Percentiles rank a stretch among this genome's conserved stretches.
These are phyloP conservation scores for Clarias pachynema DNA, from an alignment of 2,797 vertebrate genomes.

Conservation along the genomic window DNA sequence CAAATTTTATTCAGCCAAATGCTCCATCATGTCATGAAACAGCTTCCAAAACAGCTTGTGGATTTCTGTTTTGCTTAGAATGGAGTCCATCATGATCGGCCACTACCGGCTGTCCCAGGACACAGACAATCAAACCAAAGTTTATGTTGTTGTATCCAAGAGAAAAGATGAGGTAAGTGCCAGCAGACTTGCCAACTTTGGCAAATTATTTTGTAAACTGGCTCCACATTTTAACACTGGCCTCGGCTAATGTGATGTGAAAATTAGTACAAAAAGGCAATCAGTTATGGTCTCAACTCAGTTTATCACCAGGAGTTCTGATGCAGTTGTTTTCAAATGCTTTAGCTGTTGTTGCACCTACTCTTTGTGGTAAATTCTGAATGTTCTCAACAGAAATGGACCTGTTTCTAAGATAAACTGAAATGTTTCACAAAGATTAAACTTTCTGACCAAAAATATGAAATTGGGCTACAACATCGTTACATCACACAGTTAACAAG, in stretches of 20 bases:
- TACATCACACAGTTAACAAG: too few relatives aligned
- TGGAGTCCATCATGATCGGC: conserved; percentile 89
- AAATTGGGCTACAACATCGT: too few relatives aligned
- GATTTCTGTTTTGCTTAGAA: conserved; percentile 71
- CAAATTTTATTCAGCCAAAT: not conserved
- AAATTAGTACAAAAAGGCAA: not conserved
- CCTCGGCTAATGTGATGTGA: not conserved
- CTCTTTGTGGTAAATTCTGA: too few relatives aligned
- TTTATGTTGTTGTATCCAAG: conserved; percentile 97
- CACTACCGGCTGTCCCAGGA: conserved; percentile 97
- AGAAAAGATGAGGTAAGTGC: conserved; percentile 90
- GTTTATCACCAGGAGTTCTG: not conserved
- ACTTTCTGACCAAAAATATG: too few relatives aligned
- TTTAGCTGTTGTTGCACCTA: too few relatives aligned
- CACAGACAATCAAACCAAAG: conserved; percentile 99
- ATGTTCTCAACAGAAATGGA: too few relatives aligned
- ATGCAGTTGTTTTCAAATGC: not conserved
- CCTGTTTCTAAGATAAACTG: too few relatives aligned
- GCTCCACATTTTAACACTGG: not conserved
- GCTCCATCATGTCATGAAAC: not conserved
- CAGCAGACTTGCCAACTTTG: not conserved
- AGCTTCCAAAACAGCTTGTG: not conserved
- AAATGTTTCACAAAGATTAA: too few relatives aligned
- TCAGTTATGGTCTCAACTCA: not conserved
- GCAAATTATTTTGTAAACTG: not conserved